Base-by-base conservation (phyloP, 2,797 vertebrate genomes). In the Danio jaintianensis region DNA sequence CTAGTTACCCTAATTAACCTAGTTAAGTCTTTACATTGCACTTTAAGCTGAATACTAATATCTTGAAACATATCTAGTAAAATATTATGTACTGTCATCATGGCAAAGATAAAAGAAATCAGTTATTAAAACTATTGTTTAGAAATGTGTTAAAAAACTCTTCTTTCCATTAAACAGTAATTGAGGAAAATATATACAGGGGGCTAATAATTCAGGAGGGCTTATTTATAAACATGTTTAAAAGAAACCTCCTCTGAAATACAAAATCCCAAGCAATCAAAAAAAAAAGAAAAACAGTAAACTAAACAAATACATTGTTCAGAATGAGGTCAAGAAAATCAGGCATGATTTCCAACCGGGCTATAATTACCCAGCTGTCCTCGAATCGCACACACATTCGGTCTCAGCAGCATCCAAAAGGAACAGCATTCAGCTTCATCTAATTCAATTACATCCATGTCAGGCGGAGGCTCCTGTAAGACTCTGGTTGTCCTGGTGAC, bases 301-400 rank as follows among this genome's bases (percentile, higher is more conserved):
- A 58, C 11, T 0, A 47, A 73, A 59, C 64, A 79, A 72, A 63
- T 11, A 4, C 22, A 18, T 16, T 22, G 29, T 61, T 61, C 20
- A 58, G 72, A 64, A 87, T 85, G 89, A 89, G 90, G 71, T 90
- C 89, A 90, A 91, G 87, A 91, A 86, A 88, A 89, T 79, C 79
- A 82, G 79, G 86, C 85, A 82, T 81, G 79, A 81, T 87, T 84
- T 87, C 85, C 84, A 83, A 81, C 88, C 88, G 86, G 86, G 80
- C 85, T 86, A 76, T n/a, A 76, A 85, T 70, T 56, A 58, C 61
- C 48, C 59, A 11, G 20, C 72, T 5, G 47, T 59, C 56, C 87
- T 76, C 16, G 15, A 76, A 75, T 62, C 59, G 3, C 53, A 68
- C 22, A n/a, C 53, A 22, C 64, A 61, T 64, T n/a, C n/a, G n/a